Conservation (phyloP, 2,113 vertebrate genomes). For the Etheostoma spectabile region DNA sequence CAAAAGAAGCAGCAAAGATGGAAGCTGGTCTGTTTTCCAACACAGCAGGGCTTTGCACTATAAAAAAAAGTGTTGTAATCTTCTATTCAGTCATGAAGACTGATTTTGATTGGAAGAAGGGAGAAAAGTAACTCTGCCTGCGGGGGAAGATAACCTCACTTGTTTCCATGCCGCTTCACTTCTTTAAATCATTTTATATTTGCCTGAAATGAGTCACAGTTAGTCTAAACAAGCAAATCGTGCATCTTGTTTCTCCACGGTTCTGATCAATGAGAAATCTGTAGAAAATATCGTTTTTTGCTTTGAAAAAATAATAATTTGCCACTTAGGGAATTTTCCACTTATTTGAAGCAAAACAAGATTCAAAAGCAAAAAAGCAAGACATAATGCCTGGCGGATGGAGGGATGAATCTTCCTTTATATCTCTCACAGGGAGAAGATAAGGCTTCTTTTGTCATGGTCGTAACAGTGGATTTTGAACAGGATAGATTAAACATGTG, state of each 20-base stretch:
- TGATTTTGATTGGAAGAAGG: conserved; percentile 14
- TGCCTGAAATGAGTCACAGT: conserved; percentile 12
- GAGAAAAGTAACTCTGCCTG: background rate
- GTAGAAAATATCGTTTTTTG: background rate
- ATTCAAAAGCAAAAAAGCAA: background rate
- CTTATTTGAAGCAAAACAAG: background rate
- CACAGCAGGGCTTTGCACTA: conserved; percentile 4
- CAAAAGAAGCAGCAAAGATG: background rate
- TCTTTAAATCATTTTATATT: background rate
- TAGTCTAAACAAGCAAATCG: background rate
- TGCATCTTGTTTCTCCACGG: conserved; percentile 12
- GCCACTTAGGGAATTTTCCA: background rate
- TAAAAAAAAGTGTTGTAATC: conserved; percentile 24
- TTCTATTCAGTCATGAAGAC: conserved; percentile 22
- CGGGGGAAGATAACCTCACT: conserved; percentile 12
- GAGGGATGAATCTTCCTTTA: background rate
- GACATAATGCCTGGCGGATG: background rate
- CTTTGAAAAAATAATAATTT: background rate
- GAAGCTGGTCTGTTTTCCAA: conserved; percentile 35
- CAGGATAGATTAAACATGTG: background rate
- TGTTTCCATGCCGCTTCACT: background rate
- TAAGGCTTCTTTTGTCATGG: background rate
- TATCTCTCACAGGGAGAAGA: background rate
- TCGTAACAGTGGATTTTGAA: background rate
- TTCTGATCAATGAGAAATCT: background rate